Conservation (phyloP, 2,113 vertebrate genomes). For the Microcebus ravelobensis region DNA sequence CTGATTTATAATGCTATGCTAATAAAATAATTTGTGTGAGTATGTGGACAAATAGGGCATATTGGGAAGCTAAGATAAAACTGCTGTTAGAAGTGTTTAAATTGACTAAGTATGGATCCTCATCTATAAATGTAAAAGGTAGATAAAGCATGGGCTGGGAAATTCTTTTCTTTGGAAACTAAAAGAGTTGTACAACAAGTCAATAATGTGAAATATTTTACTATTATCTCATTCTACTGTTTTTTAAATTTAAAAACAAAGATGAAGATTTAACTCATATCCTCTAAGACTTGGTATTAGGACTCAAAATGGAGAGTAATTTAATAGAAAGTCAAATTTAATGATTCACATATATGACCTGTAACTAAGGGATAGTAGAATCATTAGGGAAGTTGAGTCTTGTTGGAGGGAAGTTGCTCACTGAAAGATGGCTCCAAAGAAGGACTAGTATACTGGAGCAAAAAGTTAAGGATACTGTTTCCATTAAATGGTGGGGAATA, state of each 20-base stretch:
- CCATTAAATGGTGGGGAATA: not conserved
- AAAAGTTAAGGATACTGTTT: not conserved
- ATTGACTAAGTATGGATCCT: not conserved
- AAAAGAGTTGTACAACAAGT: conserved; percentile 35
- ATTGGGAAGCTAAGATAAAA: conserved; percentile 14
- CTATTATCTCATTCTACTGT: conserved; percentile 25
- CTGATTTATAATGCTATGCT: not conserved
- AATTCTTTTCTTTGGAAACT: conserved; percentile 50
- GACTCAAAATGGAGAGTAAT: not conserved
- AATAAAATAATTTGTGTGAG: not conserved
- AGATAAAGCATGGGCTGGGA: conserved; percentile 46
- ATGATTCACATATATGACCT: not conserved
- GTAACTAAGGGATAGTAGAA: not conserved
- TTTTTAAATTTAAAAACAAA: conserved; percentile 46
- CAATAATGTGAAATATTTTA: not conserved
- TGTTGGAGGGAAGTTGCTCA: not conserved
- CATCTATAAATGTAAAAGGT: not conserved
- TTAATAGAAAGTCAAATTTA: not conserved
- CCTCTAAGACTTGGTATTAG: not conserved
- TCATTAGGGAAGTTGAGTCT: not conserved
- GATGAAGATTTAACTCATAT: conserved; percentile 7
- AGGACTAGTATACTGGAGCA: not conserved
- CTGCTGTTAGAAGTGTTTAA: not conserved
- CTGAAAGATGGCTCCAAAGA: not conserved
- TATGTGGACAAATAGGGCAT: not conserved